Percentiles rank a stretch among this genome's conserved stretches.
Conservation (phyloP, 2,113 vertebrate genomes). For the rat (Rattus norvegicus) region DNA sequence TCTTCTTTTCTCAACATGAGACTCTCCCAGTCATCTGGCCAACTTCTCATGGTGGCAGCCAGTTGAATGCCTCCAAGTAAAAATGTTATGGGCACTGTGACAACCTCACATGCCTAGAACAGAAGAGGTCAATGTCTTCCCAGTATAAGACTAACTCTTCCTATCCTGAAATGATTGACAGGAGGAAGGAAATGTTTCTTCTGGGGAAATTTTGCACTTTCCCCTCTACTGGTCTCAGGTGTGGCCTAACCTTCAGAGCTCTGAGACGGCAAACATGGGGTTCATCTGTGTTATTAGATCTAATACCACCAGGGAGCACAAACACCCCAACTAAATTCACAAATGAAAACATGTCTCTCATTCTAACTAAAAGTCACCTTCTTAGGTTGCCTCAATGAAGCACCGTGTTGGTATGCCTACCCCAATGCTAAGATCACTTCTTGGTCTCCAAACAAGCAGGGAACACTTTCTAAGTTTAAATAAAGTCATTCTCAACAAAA, state of each 20-base stretch:
- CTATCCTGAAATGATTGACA: not conserved
- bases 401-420: not conserved
- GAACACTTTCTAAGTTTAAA: constrained; percentile 17
- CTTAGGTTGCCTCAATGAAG: constrained; percentile 37
- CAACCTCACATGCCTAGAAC: not conserved
- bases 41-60: not conserved
- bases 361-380: constrained; percentile 25
- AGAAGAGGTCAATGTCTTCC: not conserved
- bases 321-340: not conserved
- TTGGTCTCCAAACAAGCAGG: not conserved
- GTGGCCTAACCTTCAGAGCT: not conserved
- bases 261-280: not conserved
- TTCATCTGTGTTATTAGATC: not conserved
- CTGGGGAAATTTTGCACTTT: not conserved
- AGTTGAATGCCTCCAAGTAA: not conserved
- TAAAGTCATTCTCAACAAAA: constrained; percentile 43
- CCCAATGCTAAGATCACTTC: not conserved
- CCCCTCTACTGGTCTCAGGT: not conserved
- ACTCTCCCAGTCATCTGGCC: not conserved
- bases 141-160: not conserved
- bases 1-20: not conserved
- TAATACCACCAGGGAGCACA: not conserved
- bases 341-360: not conserved
- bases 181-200: not conserved
- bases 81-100: not conserved